Base-by-base conservation (phyloP, 2,888 invertebrate genomes). In the Coenonympha arcania region DNA sequence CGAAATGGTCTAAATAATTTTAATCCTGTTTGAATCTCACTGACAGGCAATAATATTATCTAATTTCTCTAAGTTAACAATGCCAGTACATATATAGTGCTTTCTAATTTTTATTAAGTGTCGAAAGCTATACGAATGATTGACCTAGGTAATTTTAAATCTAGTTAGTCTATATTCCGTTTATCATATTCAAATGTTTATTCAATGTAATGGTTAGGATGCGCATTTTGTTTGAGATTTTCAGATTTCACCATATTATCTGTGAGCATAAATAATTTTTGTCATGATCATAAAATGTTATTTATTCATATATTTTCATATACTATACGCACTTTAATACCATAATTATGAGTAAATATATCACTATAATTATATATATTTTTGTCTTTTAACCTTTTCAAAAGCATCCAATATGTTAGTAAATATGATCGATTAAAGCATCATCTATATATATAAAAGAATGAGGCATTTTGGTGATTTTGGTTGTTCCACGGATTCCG, bases 71-170 rank as follows among this genome's bases (percentile, higher is more conserved):
- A 61, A 47, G 34, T 62, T 78, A 79, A 72, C 63, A 72, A 71
- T 64, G 57, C 66, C 64, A 65, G 45, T 68, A 73, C 63, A 70
- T 71, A 69, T 24, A 73, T 16, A 65, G 84, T 84, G 84, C 84
- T 72, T 72, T 71, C 84, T 84, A 84, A 59, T 71, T 62, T 73
- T 73, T 68, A 60, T 66, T 69, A 64, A 64, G 76, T 79, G 76
- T 74, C 66, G 71, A 73, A 71, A 71, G 65, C 73, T 78, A 79
- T 73, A 70, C 59, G 62, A 67, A 68, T 51, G 43, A 52, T 50
- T 65, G 56, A 41, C 64, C 71, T 78, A 77, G 71, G 68, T 64
- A 52, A 59, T 64, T 65, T 69, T 63, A 66, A 58, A 53, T 63
- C 70, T 76, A 73, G 48, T 54, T 76, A 73, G 48, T 54, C 65